These are phyloP conservation scores for Aphyosemion australe DNA, from an alignment of 2,113 vertebrate genomes.

Conservation along the genomic window DNA sequence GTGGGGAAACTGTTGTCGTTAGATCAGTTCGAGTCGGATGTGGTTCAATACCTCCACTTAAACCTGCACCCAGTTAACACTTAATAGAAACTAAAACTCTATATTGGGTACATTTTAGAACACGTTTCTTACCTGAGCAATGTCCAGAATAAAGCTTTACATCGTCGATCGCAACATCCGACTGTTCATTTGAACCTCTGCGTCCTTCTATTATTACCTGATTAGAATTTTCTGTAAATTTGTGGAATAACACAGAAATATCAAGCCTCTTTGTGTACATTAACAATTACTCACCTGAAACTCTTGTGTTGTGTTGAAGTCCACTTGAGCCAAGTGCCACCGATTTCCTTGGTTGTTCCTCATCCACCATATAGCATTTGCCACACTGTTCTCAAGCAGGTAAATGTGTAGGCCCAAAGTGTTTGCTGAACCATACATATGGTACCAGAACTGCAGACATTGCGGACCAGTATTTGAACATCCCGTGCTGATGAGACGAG, in stretches of 20 bases:
- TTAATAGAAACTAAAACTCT: too few species aligned
- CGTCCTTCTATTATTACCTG: slow-evolving; percentile 83
- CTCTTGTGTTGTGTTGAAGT: slow-evolving; percentile 52
- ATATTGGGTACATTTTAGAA: too few species aligned
- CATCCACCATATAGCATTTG: slow-evolving; percentile 39
- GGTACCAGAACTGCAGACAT: slow-evolving; percentile 88
- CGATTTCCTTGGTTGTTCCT: slow-evolving; percentile 72
- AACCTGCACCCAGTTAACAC: too few species aligned
- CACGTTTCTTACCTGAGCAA: too few species aligned
- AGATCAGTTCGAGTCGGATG: too few species aligned
- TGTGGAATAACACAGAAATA: too few species aligned
- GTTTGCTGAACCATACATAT: slow-evolving; percentile 77
- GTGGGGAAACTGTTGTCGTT: too few species aligned
- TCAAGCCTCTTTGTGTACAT: too few species aligned
- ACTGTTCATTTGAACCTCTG: slow-evolving; percentile 67
- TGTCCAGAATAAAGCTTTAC: slow-evolving; percentile 26
- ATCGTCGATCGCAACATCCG: slow-evolving; percentile 74
- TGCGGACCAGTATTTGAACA: slow-evolving; percentile 72
- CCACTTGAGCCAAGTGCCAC: slow-evolving; percentile 74
- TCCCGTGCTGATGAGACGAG: slow-evolving; percentile 74
- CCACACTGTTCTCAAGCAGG: slow-evolving; percentile 47
- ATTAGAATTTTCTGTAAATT: too few species aligned
- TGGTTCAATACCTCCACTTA: too few species aligned
- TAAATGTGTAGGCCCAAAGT: slow-evolving; percentile 80
- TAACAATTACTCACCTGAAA: slow-evolving; percentile 57